A percentile compares a stretch with the other conserved stretches of the same genome.
phyloP scores from a whole-genome alignment of 37 sponge, comb jelly and placozoan genomes.

The Crambe crambe region DNA sequence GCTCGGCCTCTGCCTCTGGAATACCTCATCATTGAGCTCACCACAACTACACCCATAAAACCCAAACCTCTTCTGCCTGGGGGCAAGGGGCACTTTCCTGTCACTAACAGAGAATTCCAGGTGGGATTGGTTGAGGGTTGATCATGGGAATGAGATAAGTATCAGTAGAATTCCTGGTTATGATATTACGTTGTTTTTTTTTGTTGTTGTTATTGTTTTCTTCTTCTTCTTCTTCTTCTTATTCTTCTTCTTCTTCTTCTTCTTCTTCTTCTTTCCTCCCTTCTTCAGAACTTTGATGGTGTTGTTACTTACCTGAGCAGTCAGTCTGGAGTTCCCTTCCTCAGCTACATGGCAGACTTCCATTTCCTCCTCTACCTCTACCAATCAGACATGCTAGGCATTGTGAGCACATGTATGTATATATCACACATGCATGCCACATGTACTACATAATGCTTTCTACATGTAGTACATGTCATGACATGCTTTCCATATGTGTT shows the following conservation, averaged over 20 bases:
- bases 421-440: not conserved
- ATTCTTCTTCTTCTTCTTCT: too few species aligned
- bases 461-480: not conserved
- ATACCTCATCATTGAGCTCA: slow-evolving; percentile 90
- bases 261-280: not conserved
- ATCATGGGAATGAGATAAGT: too few species aligned
- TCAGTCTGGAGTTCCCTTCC: slow-evolving; percentile 55
- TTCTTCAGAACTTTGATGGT: slow-evolving; percentile 66
- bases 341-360: slow-evolving; percentile 82
- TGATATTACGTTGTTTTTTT: too few species aligned
- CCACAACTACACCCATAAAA: slow-evolving; percentile 76
- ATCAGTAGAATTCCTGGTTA: too few species aligned
- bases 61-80: slow-evolving; percentile 78
- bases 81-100: slow-evolving; percentile 76
- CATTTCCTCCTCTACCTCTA: slow-evolving; percentile 89
- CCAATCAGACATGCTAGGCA: slow-evolving; percentile 49
- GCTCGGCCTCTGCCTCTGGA: slow-evolving; percentile 95
- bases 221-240: too few species aligned
- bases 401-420: not conserved
- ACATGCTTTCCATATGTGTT: too few species aligned
- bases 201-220: too few species aligned
- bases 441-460: not conserved
- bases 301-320: slow-evolving; percentile 66
- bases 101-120: slow-evolving; percentile 70
- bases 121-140: not conserved